These are phyloP conservation scores for Ligdia adustata DNA, from an alignment of 2,888 invertebrate species.

Conservation along the genomic window DNA sequence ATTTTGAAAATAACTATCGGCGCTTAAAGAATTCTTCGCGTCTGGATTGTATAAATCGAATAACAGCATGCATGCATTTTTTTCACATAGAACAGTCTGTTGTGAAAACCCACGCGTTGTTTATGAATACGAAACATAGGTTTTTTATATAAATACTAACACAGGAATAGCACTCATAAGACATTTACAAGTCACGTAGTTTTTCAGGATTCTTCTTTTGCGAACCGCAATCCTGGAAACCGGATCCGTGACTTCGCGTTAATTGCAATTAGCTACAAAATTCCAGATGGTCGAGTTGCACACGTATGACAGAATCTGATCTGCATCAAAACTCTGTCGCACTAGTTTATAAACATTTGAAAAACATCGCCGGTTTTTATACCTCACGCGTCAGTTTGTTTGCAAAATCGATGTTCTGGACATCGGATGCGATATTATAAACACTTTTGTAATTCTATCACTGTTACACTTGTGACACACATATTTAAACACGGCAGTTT, in stretches of 20 bases:
- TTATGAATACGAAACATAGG: conserved; percentile 20
- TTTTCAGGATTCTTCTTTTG: not conserved
- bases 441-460: conserved; percentile 18
- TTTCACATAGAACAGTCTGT: conserved; percentile 13
- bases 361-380: conserved; percentile 16
- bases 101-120: conserved; percentile 23
- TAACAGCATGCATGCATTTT: conserved; percentile 9
- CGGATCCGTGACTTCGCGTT: too few species aligned
- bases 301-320: not conserved
- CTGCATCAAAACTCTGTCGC: not conserved
- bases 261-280: too few species aligned
- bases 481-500: conserved; percentile 18
- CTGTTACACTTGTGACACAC: not conserved
- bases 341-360: conserved; percentile 5
- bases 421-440: conserved; percentile 19
- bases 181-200: conserved; percentile 14
- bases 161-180: conserved; percentile 15
- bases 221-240: too few species aligned
- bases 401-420: conserved; percentile 24
- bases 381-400: conserved; percentile 24
- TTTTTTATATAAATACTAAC: conserved; percentile 22
- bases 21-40: too few species aligned
- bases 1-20: conserved; percentile 72
- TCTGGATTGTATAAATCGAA: conserved; percentile 16
- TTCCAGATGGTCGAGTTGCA: too few species aligned